These are phyloP conservation scores for Meandrina meandrites DNA, from an alignment of 92 coral and sea anemone species.

Conservation along the genomic window DNA sequence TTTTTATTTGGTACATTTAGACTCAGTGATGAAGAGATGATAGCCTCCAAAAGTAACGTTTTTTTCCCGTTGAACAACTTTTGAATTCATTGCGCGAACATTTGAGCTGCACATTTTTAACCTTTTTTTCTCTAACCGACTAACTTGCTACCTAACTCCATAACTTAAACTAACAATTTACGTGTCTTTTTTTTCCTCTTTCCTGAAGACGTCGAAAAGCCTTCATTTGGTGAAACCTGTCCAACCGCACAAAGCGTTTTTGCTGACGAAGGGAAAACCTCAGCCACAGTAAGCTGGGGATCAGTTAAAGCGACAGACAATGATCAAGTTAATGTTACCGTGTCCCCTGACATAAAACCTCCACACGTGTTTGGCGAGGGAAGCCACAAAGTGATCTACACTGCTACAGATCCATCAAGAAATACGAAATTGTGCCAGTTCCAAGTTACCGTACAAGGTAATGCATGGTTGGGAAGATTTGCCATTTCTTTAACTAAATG, in stretches of 20 bases:
- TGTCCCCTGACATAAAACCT: slow-evolving; percentile 37
- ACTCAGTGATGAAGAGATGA: no score
- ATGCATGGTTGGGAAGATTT: background rate
- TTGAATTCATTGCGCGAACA: no score
- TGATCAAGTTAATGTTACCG: slow-evolving; percentile 43
- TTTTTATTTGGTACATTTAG: no score
- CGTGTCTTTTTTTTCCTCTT: background rate
- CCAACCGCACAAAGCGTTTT: slow-evolving; percentile 36
- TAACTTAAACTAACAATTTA: background rate
- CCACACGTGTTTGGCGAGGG: slow-evolving; percentile 58
- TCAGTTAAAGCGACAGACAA: slow-evolving; percentile 63
- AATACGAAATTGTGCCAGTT: slow-evolving; percentile 46
- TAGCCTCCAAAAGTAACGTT: no score
- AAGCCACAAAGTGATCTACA: slow-evolving; percentile 35
- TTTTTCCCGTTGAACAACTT: no score
- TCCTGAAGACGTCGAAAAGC: slow-evolving; percentile 46
- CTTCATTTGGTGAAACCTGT: slow-evolving; percentile 58
- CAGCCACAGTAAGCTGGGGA: slow-evolving; percentile 51
- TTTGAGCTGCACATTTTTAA: no score
- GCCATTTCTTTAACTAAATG: no score
- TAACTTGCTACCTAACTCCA: background rate
- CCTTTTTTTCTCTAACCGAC: no score
- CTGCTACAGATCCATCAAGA: slow-evolving; percentile 58
- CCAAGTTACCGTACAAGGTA: slow-evolving; percentile 56
- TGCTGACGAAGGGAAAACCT: slow-evolving; percentile 46